A percentile compares a stretch with the other conserved stretches of the same genome.
phyloP scores from a whole-genome alignment of 2,113 vertebrate genomes.

The Lathamus discolor region DNA sequence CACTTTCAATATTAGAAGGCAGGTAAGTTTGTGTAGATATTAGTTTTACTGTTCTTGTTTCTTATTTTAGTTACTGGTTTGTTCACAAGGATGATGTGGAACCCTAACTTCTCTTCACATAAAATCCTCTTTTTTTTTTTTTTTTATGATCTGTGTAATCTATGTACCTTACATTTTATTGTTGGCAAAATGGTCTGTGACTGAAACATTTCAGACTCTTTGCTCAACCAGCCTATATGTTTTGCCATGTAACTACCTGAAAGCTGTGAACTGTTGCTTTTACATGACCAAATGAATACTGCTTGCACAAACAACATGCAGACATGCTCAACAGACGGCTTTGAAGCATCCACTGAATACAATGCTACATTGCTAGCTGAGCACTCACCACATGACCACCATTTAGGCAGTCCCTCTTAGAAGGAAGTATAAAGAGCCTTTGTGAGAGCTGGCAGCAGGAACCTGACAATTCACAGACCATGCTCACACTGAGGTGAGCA shows the following conservation, averaged over 20 bases:
- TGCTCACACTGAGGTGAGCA: background rate
- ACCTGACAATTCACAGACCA: background rate
- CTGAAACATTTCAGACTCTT: background rate
- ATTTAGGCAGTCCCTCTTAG: background rate
- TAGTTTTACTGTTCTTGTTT: background rate
- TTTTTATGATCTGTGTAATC: background rate
- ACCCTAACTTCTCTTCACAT: background rate
- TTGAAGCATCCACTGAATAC: background rate
- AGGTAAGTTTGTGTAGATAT: background rate
- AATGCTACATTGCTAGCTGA: background rate
- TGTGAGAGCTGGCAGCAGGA: background rate
- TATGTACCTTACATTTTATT: background rate
- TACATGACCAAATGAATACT: background rate
- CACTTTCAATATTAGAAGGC: background rate
- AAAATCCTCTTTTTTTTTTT: background rate
- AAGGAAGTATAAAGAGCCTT: background rate
- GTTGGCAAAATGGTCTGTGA: background rate
- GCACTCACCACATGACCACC: background rate
- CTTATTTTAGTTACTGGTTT: background rate
- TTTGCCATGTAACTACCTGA: background rate
- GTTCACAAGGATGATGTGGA: background rate
- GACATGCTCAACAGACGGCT: background rate
- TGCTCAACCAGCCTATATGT: background rate
- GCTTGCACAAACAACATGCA: background rate
- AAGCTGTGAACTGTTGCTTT: background rate